Conservation (phyloP, 2,888 invertebrate species). For the Athalia rosae region DNA sequence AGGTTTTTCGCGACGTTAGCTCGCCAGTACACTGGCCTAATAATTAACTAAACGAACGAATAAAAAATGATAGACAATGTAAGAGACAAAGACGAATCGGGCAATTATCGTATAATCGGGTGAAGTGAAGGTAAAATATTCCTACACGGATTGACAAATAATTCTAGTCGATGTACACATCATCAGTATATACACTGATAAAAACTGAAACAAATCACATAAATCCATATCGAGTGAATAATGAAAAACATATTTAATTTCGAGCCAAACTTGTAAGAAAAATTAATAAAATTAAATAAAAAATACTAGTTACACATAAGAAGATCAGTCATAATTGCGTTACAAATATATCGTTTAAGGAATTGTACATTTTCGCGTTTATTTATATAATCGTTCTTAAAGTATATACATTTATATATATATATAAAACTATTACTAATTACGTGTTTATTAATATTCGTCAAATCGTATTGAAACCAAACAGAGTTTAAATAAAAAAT, state of each 20-base stretch:
- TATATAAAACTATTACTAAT: constrained; percentile 49
- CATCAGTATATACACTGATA: constrained; percentile 37
- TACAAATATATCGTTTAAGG: constrained; percentile 29
- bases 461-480: constrained; percentile 5
- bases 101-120: background rate
- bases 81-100: background rate
- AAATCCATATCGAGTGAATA: constrained; percentile 25
- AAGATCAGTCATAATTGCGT: constrained; percentile 51
- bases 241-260: too few species aligned
- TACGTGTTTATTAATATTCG: constrained; percentile 30
- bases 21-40: constrained; percentile 42
- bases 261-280: background rate
- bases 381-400: constrained; percentile 33
- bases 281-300: background rate
- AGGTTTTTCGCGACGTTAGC: constrained; percentile 25
- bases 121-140: background rate
- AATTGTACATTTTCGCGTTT: constrained; percentile 52
- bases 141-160: constrained; percentile 47
- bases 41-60: background rate
- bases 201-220: constrained; percentile 35
- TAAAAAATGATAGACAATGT: background rate
- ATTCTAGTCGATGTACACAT: constrained; percentile 52
- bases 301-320: constrained; percentile 3
- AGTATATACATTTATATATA: constrained; percentile 40
- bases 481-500: too few species aligned